A percentile compares a stretch with the other conserved stretches of the same genome.
Conservation (phyloP, 2,113 vertebrate species). For the Leptodactylus fuscus region DNA sequence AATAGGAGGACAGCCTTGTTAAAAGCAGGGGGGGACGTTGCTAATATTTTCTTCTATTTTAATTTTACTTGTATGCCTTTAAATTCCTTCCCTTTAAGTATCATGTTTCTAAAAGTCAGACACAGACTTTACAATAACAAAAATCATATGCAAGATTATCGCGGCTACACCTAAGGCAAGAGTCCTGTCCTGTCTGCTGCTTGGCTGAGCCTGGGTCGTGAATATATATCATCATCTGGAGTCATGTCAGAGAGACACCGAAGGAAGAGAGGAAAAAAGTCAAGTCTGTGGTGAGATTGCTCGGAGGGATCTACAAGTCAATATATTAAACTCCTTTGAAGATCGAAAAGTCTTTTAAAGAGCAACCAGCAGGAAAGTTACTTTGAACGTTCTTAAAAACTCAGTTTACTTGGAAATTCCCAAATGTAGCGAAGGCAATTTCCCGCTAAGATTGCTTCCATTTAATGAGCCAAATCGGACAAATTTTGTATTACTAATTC, state of each 20-base stretch:
- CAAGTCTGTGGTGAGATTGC: not conserved
- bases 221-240: not conserved
- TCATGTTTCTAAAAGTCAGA: not conserved
- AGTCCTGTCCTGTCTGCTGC: not conserved
- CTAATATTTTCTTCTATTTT: too few species aligned
- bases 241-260: not conserved
- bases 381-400: not conserved
- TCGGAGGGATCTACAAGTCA: not conserved
- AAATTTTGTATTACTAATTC: not conserved
- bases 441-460: not conserved
- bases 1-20: too few species aligned
- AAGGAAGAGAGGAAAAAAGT: not conserved
- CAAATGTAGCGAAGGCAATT: not conserved
- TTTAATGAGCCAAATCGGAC: not conserved
- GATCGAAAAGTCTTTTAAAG: constrained; percentile 5
- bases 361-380: not conserved
- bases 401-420: not conserved
- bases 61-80: too few species aligned
- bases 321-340: constrained; percentile 8
- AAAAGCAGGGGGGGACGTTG: too few species aligned
- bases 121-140: not conserved
- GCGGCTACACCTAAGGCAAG: not conserved
- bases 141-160: not conserved
- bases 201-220: not conserved
- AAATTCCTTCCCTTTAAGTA: not conserved